Base-by-base conservation (phyloP, 1,140 invertebrate species). In the Drosophila miranda region DNA sequence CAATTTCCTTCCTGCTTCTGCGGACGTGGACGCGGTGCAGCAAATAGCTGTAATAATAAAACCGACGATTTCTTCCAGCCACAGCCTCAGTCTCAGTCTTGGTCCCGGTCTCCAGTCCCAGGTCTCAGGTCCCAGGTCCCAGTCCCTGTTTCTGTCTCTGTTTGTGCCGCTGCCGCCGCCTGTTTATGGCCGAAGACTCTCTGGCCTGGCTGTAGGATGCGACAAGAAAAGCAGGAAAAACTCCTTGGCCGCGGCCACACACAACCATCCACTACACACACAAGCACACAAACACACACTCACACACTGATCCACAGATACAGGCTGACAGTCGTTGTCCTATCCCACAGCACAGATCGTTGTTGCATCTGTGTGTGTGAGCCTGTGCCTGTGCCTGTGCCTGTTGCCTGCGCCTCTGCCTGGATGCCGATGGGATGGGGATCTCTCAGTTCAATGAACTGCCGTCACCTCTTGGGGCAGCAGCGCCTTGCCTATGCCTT, bases 171-270 rank as follows among this genome's bases (percentile, higher is more conserved):
- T 55, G 52, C 53, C 23, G 28, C 50, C 59, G 63, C 34, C 69
- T 64, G 75, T 61, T 71, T 75, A 70, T 74, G 66, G 71, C 34
- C 34, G 11, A 38, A 38, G 34, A 13, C 34, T 41, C 53, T 50
- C 41, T 53, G 43, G 23, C 23, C 23, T 26, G 68, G 72, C 69
- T 66, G 78, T 82, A 84, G 80, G 80, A 84, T 81, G 76, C 73
- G 54, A 86, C 81, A 84, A 86, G 82, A 86, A 86, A 86, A 86
- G 81, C 81, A 86, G 81, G 81, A 86, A 86, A 86, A 86, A 87
- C 81, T 86, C 81, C 81, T 86, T 86, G 81, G 73, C 69, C 71
- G 57, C 42, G 34, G 34, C 34, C 34, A 9, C 76, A 54, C 57
- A 56, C 78, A 78, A 38, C 34, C 34, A 38, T 5, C 34, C 3